Conservation (phyloP, 2,888 invertebrate species). For the Thelaira solivaga region DNA sequence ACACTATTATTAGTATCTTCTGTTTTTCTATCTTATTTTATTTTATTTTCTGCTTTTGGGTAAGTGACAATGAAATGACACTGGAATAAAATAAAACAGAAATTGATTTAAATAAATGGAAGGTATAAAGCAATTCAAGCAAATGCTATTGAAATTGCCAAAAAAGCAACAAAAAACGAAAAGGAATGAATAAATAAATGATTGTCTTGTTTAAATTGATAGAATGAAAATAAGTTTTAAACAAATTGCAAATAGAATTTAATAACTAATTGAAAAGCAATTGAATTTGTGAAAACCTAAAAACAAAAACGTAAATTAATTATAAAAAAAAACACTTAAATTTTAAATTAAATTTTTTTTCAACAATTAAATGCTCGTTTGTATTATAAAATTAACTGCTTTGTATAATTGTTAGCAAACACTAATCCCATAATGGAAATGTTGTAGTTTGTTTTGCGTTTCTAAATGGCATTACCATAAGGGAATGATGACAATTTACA, state of each 20-base stretch:
- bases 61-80: slow-evolving; percentile 53
- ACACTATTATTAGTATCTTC: slow-evolving; percentile 16
- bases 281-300: no score
- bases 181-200: no score
- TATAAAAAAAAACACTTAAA: no score
- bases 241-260: no score
- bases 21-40: slow-evolving; percentile 7
- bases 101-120: slow-evolving; percentile 46
- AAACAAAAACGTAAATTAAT: no score
- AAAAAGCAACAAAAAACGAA: not conserved
- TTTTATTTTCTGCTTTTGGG: slow-evolving; percentile 4
- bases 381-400: slow-evolving; percentile 16
- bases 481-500: slow-evolving; percentile 59
- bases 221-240: not conserved
- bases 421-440: slow-evolving; percentile 11
- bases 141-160: slow-evolving; percentile 7
- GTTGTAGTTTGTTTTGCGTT: slow-evolving; percentile 21
- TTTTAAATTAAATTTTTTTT: no score
- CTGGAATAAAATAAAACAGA: slow-evolving; percentile 32
- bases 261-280: no score
- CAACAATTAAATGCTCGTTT: no score
- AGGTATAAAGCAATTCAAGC: not conserved
- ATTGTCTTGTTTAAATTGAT: no score
- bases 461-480: slow-evolving; percentile 16
- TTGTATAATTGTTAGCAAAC: not conserved